Base-by-base conservation (phyloP, 2,797 vertebrate genomes). In the Hipposideros larvatus region DNA sequence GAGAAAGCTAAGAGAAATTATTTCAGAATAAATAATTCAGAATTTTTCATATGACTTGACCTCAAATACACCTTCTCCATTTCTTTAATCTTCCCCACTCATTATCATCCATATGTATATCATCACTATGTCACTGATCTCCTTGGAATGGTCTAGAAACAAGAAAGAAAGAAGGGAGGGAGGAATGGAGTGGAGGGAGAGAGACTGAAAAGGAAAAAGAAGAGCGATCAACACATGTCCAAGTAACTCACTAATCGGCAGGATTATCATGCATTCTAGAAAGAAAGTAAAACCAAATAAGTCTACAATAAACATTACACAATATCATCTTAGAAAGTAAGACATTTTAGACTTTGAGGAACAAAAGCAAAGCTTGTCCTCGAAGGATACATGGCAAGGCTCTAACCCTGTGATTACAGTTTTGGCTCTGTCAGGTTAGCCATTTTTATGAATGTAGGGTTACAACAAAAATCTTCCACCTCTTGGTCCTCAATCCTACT, bases 381-480 rank as follows among this genome's bases (percentile, higher is more conserved):
- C 70, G n/a, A 94, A 74, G 37, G 41, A 71, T 48, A 66, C 37
- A 7, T 15, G 15, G 21, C 28, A 61, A 88, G 15, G 82, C 24
- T 74, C 68, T 78, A 34, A 61, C 26, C 26, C 48, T 66, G 48
- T 73, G 65, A 83, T 68, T 63, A 95, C 84, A 75, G 46, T 92
- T 77, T 26, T n/a, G 3, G 34, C 31, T 89, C 37, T 55, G 37
- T 55, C 37, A 16, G 22, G 14, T 34, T 87, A 19, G 24, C 19
- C 89, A 15, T 83, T 83, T 86, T 94, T 66, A 18, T 16, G 19
- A 82, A 31, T 28, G 11, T 46, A 13, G 41, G 28, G 37, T 80
- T 95, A 90, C 73, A 87, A 48, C 59, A 91, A 79, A 91, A 90
- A 66, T 68, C 22, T 43, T 93, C 43, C 48, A n/a, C 19, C 26